Evolutionary conservation across 2,888 invertebrate species (phyloP).

Genomic region (Cosmia trapezina): DNA sequence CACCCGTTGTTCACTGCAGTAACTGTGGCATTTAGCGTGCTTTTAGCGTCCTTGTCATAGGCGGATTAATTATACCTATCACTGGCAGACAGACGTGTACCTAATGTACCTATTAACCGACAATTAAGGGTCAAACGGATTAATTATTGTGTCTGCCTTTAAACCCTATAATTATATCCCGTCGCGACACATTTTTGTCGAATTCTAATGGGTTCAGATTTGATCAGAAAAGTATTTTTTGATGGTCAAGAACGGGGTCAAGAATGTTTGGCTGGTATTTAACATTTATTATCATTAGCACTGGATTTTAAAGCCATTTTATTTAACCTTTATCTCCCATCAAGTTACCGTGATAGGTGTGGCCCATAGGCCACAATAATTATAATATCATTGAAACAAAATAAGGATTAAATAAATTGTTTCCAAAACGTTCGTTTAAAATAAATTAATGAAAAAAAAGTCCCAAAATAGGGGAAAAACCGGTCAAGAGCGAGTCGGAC

Average conservation of each 20-base stretch:
- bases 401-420: too few relatives aligned
- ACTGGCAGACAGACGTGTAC: constrained; percentile 14
- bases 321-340: not conserved
- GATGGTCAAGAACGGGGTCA: constrained; percentile 22
- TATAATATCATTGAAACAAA: not conserved
- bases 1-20: constrained; percentile 40
- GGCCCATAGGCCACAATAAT: not conserved
- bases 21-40: constrained; percentile 29
- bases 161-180: constrained; percentile 22
- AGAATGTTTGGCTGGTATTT: constrained; percentile 1
- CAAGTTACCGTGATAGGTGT: not conserved
- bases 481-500: too few relatives aligned
- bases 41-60: constrained; percentile 24
- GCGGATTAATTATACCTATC: constrained; percentile 55
- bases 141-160: constrained; percentile 8
- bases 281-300: not conserved
- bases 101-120: not conserved
- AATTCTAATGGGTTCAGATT: constrained; percentile 32
- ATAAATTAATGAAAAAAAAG: too few relatives aligned
- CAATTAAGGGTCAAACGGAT: constrained; percentile 17
- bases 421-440: too few relatives aligned
- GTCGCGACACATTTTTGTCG: constrained; percentile 11
- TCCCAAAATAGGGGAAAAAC: too few relatives aligned
- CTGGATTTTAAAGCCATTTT: not conserved
- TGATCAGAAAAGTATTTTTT: constrained; percentile 38